A percentile compares a stretch with the other conserved stretches of the same genome.
Evolutionary conservation across 2,888 invertebrate genomes (phyloP).

Genomic region (Cryptophagus acutangulus): DNA sequence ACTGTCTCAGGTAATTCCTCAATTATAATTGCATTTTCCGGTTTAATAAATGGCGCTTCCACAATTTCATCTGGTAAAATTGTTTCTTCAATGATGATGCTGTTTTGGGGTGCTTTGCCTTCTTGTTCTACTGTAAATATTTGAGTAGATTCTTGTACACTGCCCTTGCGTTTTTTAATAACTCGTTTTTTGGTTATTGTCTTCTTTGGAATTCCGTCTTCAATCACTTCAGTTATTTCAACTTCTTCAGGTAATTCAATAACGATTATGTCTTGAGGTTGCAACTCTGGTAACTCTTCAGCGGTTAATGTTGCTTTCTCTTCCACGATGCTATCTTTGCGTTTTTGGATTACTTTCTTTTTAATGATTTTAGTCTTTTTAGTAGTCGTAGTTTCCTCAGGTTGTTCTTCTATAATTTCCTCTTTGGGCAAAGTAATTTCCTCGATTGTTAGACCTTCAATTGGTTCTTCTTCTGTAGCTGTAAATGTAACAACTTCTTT

Average conservation of each 20-base stretch:
- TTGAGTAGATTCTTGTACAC: conserved; percentile 42
- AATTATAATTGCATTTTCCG: conserved; percentile 26
- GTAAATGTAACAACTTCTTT: conserved; percentile 48
- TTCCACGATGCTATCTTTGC: conserved; percentile 45
- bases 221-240: conserved; percentile 27
- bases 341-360: conserved; percentile 38
- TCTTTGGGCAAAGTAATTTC: conserved; percentile 30
- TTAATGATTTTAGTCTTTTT: conserved; percentile 24
- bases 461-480: conserved; percentile 47
- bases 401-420: conserved; percentile 38
- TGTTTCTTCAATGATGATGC: conserved; percentile 41
- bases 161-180: conserved; percentile 42
- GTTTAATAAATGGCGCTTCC: conserved; percentile 26
- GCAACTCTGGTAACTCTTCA: conserved; percentile 45
- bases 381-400: conserved; percentile 23
- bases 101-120: conserved; percentile 46
- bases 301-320: conserved; percentile 41
- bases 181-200: conserved; percentile 34
- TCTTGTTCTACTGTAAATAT: conserved; percentile 46
- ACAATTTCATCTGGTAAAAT: conserved; percentile 27
- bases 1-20: conserved; percentile 40
- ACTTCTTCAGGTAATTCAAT: conserved; percentile 28
- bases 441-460: conserved; percentile 43
- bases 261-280: conserved; percentile 38
- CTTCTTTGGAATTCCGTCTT: conserved; percentile 28